A percentile compares a stretch with the other conserved stretches of the same genome.
Evolutionary conservation across 2,888 invertebrate species (phyloP).

Genomic region (Amphipyra tragopoginis): DNA sequence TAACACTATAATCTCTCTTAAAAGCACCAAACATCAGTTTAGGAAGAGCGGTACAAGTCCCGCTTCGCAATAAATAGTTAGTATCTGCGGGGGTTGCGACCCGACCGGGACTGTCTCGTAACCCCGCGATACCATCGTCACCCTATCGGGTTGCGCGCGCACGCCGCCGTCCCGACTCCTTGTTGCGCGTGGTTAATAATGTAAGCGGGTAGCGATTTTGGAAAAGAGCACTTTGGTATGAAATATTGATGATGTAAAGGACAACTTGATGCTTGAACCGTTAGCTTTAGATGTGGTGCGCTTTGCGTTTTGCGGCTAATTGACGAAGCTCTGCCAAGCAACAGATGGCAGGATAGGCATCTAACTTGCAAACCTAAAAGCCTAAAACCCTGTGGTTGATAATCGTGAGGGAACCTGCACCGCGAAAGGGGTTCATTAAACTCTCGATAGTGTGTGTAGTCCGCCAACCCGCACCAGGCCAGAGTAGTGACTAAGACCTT

Average conservation of each 20-base stretch:
- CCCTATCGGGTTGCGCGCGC: constrained; percentile 77
- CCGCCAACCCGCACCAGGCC: no score
- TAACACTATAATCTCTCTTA: neutral
- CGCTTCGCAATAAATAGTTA: constrained; percentile 47
- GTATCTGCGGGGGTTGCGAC: constrained; percentile 49
- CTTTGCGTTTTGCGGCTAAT: no score
- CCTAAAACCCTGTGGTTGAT: no score
- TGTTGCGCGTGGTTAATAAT: constrained; percentile 40
- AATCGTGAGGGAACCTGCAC: no score
- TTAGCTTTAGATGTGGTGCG: no score
- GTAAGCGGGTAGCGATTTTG: constrained; percentile 53
- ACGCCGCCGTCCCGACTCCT: constrained; percentile 60
- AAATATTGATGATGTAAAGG: neutral
- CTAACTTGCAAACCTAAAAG: no score
- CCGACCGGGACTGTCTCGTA: constrained; percentile 54
- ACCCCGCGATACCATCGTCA: constrained; percentile 57
- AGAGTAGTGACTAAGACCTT: no score
- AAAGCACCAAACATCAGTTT: constrained; percentile 24
- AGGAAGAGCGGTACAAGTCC: constrained; percentile 15
- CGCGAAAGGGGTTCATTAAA: no score
- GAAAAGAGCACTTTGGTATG: neutral
- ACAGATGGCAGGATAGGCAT: no score
- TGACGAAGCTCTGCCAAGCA: no score
- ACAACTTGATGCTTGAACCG: neutral
- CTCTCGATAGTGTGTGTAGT: no score